Conservation (phyloP, 2,888 invertebrate genomes). For the Drosophila nigricruria region DNA sequence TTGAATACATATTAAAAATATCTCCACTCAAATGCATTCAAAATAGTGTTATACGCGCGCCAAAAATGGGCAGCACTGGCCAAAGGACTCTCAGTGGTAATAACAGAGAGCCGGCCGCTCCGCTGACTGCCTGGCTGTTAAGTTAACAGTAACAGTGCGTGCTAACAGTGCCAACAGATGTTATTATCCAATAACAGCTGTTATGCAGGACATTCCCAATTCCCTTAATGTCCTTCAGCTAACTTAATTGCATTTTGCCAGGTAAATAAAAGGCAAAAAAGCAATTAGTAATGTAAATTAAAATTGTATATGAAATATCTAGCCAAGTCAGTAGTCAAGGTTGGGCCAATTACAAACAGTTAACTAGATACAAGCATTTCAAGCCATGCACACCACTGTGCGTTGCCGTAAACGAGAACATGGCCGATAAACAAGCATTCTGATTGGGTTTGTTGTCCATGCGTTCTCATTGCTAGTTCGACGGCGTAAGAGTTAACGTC, state of each 20-base stretch:
- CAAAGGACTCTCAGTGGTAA: constrained; percentile 16
- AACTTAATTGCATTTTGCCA: background rate
- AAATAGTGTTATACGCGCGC: constrained; percentile 56
- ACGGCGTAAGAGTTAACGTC: constrained; percentile 66
- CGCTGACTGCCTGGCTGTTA: constrained; percentile 29
- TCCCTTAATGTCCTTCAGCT: constrained; percentile 8
- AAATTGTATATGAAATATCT: background rate
- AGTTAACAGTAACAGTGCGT: constrained; percentile 27
- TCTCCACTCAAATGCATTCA: constrained; percentile 13
- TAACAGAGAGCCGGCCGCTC: constrained; percentile 5
- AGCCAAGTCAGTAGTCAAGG: background rate
- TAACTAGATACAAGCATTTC: constrained; percentile 1
- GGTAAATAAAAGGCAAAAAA: background rate
- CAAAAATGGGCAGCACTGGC: constrained; percentile 46
- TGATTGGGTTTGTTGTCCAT: constrained; percentile 61
- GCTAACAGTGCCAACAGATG: constrained; percentile 25
- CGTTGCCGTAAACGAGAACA: constrained; percentile 57
- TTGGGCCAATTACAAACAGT: background rate
- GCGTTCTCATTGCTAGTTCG: constrained; percentile 64
- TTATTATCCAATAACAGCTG: constrained; percentile 52
- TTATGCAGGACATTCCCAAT: constrained; percentile 29
- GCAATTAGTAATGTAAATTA: background rate
- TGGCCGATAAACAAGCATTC: constrained; percentile 59
- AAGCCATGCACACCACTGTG: constrained; percentile 35
- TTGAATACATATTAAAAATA: too few species aligned